These are phyloP conservation scores for human DNA, from an alignment of 2,113 vertebrate species.

Conservation along the genomic window GRCh38 chr13:66841001-66841500, in stretches of 20 bases:
- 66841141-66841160: conserved; percentile 62
- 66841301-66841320: neutral
- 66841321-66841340: conserved; percentile 4
- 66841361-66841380: conserved; percentile 62
- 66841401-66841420: conserved; percentile 53
- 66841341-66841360: neutral
- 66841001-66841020: conserved; percentile 60
- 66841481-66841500: conserved; percentile 36
- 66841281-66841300: conserved; percentile 53
- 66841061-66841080: conserved; percentile 21
- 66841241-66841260: conserved; percentile 54
- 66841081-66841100: conserved; percentile 40
- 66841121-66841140: conserved; percentile 39
- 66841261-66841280: conserved; percentile 54
- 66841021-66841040: conserved; percentile 65
- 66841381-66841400: conserved; percentile 47
- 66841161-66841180: conserved; percentile 39
- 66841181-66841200: conserved; percentile 15
- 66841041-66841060: conserved; percentile 38
- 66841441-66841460: neutral
- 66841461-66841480: conserved; percentile 41
- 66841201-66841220: conserved; percentile 49
- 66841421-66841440: conserved; percentile 51
- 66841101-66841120: neutral
- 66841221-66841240: conserved; percentile 47